These are phyloP conservation scores for Machimus rusticus DNA, from an alignment of 2,888 invertebrate genomes.

Conservation along the genomic window DNA sequence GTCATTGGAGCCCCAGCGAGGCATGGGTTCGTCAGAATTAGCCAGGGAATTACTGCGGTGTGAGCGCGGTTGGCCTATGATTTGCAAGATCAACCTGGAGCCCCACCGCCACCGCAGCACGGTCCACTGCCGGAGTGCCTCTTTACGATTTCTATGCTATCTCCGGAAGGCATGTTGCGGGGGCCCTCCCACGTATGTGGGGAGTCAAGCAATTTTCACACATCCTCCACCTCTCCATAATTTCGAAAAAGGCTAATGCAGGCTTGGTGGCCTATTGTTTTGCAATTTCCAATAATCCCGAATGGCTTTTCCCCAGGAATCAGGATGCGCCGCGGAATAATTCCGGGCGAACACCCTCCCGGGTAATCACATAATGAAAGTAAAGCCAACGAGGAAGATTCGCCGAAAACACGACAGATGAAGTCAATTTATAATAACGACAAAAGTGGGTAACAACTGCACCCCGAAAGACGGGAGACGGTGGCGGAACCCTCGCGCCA, in stretches of 20 bases:
- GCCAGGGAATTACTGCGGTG: neutral
- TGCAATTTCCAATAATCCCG: neutral
- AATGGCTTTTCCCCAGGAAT: neutral
- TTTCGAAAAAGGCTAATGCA: neutral
- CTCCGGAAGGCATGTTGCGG: neutral
- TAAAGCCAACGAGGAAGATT: neutral
- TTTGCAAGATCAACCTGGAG: neutral
- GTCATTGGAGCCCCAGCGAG: neutral
- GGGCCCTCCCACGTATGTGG: neutral
- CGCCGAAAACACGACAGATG: slow-evolving; percentile 8
- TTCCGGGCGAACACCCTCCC: neutral
- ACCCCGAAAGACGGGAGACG: neutral
- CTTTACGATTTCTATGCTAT: neutral
- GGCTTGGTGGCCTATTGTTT: neutral
- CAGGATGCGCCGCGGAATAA: neutral
- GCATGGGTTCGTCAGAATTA: neutral
- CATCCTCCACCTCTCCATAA: neutral
- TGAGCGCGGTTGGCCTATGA: neutral
- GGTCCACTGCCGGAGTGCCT: neutral
- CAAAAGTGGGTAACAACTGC: slow-evolving; percentile 27
- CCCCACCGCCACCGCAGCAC: neutral
- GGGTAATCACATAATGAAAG: neutral
- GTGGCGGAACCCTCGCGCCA: neutral
- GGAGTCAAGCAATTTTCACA: neutral
- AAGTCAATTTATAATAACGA: slow-evolving; percentile 37